These are phyloP conservation scores for Halesus radiatus DNA, from an alignment of 1,140 invertebrate species.

Conservation along the genomic window DNA sequence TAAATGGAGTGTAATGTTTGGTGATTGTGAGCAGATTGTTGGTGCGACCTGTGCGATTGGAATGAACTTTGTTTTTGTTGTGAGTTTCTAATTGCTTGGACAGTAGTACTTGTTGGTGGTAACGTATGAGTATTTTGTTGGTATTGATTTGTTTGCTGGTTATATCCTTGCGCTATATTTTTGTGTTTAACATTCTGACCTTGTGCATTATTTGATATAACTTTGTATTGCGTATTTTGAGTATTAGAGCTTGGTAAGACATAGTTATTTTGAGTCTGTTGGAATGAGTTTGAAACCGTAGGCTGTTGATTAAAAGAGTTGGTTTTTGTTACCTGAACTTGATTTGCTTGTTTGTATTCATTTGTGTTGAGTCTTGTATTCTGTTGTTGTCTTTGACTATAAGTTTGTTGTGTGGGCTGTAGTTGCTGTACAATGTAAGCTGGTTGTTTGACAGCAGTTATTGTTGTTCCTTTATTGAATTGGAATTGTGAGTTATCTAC, in stretches of 20 bases:
- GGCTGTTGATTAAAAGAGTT: neutral
- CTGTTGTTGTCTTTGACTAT: neutral
- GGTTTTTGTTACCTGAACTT: neutral
- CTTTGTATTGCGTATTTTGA: constrained; percentile 4
- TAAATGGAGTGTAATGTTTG: neutral
- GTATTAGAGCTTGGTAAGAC: neutral
- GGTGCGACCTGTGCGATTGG: neutral
- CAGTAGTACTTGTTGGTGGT: neutral
- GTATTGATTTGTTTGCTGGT: neutral
- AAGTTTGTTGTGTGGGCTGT: constrained; percentile 20
- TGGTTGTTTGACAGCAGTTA: constrained; percentile 5
- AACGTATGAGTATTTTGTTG: constrained; percentile 1
- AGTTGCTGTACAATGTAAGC: neutral
- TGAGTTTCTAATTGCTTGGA: neutral
- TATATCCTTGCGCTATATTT: neutral
- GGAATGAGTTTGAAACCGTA: neutral
- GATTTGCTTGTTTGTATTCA: neutral
- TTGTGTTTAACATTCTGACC: constrained; percentile 4
- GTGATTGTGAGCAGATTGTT: neutral
- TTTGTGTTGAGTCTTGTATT: neutral
- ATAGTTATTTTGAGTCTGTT: neutral
- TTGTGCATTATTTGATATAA: neutral
- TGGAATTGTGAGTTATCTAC: constrained; percentile 4
- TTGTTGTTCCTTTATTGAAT: neutral
- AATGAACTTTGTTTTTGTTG: neutral